Evolutionary conservation across 2,113 vertebrate species (phyloP).

Genomic region (Stegastes partitus): DNA sequence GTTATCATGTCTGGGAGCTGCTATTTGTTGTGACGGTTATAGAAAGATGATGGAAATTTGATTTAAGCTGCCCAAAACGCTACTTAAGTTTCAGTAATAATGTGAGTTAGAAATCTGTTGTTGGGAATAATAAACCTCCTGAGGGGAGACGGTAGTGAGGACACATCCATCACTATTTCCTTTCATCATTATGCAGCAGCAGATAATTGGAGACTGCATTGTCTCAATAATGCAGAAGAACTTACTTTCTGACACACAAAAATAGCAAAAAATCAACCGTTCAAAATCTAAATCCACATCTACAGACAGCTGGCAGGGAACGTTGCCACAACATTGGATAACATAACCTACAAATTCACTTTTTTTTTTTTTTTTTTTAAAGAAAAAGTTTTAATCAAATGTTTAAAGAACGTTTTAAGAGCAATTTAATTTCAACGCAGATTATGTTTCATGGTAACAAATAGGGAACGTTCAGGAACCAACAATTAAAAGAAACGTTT

Average conservation of each 20-base stretch:
- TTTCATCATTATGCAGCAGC: neutral
- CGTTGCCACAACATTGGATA: too few relatives aligned
- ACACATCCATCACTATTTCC: constrained; percentile 28
- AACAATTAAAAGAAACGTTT: too few relatives aligned
- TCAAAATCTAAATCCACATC: neutral
- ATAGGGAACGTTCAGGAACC: too few relatives aligned
- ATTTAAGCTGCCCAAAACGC: neutral
- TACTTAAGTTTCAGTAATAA: constrained; percentile 6
- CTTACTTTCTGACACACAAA: too few relatives aligned
- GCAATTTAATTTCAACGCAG: too few relatives aligned
- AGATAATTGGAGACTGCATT: neutral
- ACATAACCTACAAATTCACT: too few relatives aligned
- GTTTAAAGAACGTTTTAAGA: too few relatives aligned
- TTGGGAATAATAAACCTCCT: constrained; percentile 7
- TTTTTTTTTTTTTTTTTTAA: too few relatives aligned
- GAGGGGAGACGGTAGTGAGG: neutral
- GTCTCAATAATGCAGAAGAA: neutral
- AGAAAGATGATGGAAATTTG: neutral
- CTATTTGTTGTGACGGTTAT: constrained; percentile 53
- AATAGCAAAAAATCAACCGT: too few relatives aligned
- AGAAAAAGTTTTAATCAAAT: too few relatives aligned
- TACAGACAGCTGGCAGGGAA: too few relatives aligned
- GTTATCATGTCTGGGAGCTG: constrained; percentile 52
- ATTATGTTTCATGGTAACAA: too few relatives aligned
- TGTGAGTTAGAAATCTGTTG: neutral